Base-by-base conservation (phyloP, 2,113 vertebrate genomes). In the Arenaria interpres region DNA sequence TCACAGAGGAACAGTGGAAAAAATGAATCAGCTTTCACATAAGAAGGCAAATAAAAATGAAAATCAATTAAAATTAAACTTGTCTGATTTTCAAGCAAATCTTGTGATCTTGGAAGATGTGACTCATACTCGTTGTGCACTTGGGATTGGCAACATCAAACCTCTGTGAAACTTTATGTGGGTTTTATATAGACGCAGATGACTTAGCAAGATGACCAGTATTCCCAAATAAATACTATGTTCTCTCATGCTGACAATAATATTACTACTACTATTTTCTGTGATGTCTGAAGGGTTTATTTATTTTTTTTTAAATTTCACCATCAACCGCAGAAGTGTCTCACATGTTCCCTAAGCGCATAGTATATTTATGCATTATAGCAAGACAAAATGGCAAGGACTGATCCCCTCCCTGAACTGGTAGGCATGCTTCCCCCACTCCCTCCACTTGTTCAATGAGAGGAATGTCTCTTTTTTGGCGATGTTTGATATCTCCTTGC, bases 31-130 rank as follows among this genome's bases (percentile, higher is more conserved):
- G 64, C 17, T 84, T 73, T 86, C 72, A 96, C 48, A 91, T 71
- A 94, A 90, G 88, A 92, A 94, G 39, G 28, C 46, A 89, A 95
- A 97, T 96, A 93, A 91, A 96, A 95, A 86, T 53, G 59, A 94
- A 93, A 93, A 9, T 41, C 2, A 92, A 88, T 96, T 89, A 92
- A 84, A 92, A 95, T 77, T 81, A 91, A 93, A 74, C 30, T 16
- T 20, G 46, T 63, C 16, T 64, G 68, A 93, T 87, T 95, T 94
- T 89, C 82, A 82, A 81, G 83, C n/a, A 87, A 89, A 83, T 60
- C 71, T 53, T 69, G 50, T 82, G 39, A 91, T 91, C 51, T 91
- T 67, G 95, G 95, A 95, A 96, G 54, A 95, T 51, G n/a, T 96
- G 93, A 93, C 85, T 96, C 88, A 92, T 72, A 88, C 85, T 75